A percentile compares a stretch with the other conserved stretches of the same genome.
Evolutionary conservation across 2,888 invertebrate genomes (phyloP).

Genomic region (Gari tellinella): DNA sequence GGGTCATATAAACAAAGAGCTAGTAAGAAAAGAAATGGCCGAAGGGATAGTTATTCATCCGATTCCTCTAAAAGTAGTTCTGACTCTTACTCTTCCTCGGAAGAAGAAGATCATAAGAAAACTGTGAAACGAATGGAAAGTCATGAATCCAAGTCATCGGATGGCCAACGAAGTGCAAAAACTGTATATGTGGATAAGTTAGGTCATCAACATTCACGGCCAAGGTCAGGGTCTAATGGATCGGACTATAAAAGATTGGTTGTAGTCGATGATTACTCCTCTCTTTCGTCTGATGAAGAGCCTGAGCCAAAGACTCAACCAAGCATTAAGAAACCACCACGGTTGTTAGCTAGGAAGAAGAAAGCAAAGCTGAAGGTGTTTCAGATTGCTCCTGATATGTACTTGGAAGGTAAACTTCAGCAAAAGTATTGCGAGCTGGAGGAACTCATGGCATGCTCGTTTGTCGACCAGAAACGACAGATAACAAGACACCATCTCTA

Average conservation of each 20-base stretch:
- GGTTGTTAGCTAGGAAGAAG: constrained; percentile 57
- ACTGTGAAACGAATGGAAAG: constrained; percentile 24
- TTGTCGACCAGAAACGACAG: constrained; percentile 61
- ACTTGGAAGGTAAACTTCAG: constrained; percentile 69
- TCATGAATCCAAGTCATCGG: background rate
- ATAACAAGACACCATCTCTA: constrained; percentile 66
- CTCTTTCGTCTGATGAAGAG: constrained; percentile 44
- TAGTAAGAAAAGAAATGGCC: background rate
- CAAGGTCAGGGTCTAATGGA: background rate
- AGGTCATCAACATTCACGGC: constrained; percentile 24
- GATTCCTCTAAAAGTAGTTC: constrained; percentile 14
- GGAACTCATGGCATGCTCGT: constrained; percentile 64
- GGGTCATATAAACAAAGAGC: background rate
- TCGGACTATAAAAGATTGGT: constrained; percentile 41
- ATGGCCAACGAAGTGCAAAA: constrained; percentile 5
- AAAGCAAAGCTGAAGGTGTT: constrained; percentile 61
- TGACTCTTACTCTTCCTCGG: constrained; percentile 24
- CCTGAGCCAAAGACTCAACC: constrained; percentile 25
- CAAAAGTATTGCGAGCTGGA: constrained; percentile 75
- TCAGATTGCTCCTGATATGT: constrained; percentile 64
- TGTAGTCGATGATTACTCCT: constrained; percentile 54
- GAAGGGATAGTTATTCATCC: too few relatives aligned
- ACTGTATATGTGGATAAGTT: constrained; percentile 26
- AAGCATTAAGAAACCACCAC: constrained; percentile 34
- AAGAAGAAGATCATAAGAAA: constrained; percentile 14